Evolutionary conservation across 2,888 invertebrate species (phyloP).

Genomic region (Himalopsyche tibetana): DNA sequence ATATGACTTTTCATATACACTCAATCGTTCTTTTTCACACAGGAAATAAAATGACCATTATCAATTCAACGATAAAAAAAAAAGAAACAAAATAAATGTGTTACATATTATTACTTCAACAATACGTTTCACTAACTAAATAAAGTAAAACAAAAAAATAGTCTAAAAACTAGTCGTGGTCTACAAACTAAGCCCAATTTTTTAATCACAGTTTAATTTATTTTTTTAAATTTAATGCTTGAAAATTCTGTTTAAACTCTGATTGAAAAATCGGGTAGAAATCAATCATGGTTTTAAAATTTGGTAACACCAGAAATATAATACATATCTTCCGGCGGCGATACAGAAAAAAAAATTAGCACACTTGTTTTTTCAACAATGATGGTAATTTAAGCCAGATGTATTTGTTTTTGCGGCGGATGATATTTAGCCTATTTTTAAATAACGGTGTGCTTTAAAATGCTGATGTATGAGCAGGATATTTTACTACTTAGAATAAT

Average conservation of each 20-base stretch:
- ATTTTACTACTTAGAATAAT: constrained; percentile 6
- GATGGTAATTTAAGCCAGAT: not conserved
- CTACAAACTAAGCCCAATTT: constrained; percentile 39
- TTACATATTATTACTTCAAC: constrained; percentile 14
- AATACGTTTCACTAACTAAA: not conserved
- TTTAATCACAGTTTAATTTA: constrained; percentile 42
- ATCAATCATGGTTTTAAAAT: constrained; percentile 41
- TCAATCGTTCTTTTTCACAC: not conserved
- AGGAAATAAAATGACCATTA: not conserved
- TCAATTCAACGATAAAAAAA: not conserved
- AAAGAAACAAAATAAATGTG: constrained; percentile 1
- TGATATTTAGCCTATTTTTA: not conserved
- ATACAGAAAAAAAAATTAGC: no score
- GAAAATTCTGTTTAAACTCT: constrained; percentile 35
- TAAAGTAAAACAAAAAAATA: not conserved
- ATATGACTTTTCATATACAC: not conserved
- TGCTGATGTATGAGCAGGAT: not conserved
- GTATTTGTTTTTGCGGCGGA: not conserved
- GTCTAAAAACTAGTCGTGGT: not conserved
- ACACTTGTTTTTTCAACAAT: not conserved
- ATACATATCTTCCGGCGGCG: no score
- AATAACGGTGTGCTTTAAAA: not conserved
- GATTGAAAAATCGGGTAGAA: constrained; percentile 42
- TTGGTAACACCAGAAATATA: constrained; percentile 30
- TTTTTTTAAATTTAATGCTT: constrained; percentile 15